A percentile compares a stretch with the other conserved stretches of the same genome.
Conservation (phyloP, 2,797 vertebrate genomes). For the Hylomyscus alleni region DNA sequence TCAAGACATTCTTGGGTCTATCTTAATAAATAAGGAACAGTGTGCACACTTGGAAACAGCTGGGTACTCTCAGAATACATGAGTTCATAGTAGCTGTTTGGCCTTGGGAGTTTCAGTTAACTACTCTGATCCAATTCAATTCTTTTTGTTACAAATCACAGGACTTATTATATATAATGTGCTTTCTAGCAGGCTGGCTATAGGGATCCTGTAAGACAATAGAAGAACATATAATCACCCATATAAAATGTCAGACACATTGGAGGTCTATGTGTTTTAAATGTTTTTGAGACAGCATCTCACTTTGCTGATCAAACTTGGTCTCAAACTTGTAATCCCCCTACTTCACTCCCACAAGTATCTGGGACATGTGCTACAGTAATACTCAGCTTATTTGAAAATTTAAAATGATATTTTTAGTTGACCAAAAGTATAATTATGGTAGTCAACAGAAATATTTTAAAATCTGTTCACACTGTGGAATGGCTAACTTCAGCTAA, state of each 20-base stretch:
- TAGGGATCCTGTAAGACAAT: neutral
- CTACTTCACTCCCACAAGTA: neutral
- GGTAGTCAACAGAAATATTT: neutral
- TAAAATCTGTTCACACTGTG: neutral
- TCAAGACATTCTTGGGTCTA: constrained; percentile 21
- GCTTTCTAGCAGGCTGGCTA: constrained; percentile 1
- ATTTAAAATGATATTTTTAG: neutral
- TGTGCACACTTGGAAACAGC: constrained; percentile 13
- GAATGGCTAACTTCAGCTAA: neutral
- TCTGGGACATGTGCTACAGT: neutral
- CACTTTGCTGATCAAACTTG: neutral
- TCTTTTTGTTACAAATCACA: constrained; percentile 47
- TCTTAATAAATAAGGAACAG: constrained; percentile 53
- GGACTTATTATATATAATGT: constrained; percentile 48
- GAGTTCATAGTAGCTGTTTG: constrained; percentile 46
- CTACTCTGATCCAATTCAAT: constrained; percentile 27
- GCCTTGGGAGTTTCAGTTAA: constrained; percentile 42
- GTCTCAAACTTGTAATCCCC: neutral
- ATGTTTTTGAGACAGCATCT: neutral
- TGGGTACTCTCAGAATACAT: neutral
- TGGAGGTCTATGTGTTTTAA: constrained; percentile 8
- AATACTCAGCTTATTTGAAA: neutral
- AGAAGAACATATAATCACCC: constrained; percentile 35
- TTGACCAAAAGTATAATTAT: neutral
- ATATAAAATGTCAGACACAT: constrained; percentile 15